Evolutionary conservation across 2,113 vertebrate species (phyloP).

Genomic region (Ranitomeya variabilis): DNA sequence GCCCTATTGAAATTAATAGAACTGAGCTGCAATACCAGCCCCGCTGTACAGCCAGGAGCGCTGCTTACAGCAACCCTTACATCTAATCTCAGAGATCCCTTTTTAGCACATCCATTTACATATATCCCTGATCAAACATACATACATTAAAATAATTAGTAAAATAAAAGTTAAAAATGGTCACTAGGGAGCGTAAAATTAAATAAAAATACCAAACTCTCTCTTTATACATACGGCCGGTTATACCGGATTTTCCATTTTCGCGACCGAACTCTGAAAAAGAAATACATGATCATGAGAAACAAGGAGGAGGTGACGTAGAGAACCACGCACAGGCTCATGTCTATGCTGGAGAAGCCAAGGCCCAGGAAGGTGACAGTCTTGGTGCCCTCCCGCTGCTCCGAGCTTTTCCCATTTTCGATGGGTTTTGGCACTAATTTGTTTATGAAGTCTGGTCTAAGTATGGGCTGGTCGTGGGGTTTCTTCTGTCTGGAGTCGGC

Average conservation of each 20-base stretch:
- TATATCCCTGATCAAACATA: conserved; percentile 68
- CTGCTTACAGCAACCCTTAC: not conserved
- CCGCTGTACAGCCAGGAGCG: not conserved
- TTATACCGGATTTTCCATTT: conserved; percentile 78
- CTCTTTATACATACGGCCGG: conserved; percentile 74
- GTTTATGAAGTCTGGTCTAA: not conserved
- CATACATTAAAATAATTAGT: conserved; percentile 59
- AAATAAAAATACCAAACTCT: not conserved
- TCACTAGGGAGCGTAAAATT: not conserved
- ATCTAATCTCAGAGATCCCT: not conserved
- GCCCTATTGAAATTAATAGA: not conserved
- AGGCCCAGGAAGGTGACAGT: conserved; percentile 74
- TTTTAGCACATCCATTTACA: not conserved
- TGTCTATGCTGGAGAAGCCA: conserved; percentile 92
- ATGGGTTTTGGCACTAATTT: not conserved
- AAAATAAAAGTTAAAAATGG: not conserved
- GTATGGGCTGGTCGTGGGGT: rapidly evolving
- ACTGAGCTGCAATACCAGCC: not conserved
- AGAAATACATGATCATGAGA: conserved; percentile 93
- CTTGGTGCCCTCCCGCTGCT: conserved; percentile 56
- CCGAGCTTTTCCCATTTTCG: not conserved
- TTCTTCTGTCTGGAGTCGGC: not conserved
- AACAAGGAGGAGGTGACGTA: conserved; percentile 87
- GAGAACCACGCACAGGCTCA: conserved; percentile 92
- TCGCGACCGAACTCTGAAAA: conserved; percentile 85